A percentile compares a stretch with the other conserved stretches of the same genome.
Conservation (phyloP, 2,113 vertebrate genomes). For the Zootoca vivipara region DNA sequence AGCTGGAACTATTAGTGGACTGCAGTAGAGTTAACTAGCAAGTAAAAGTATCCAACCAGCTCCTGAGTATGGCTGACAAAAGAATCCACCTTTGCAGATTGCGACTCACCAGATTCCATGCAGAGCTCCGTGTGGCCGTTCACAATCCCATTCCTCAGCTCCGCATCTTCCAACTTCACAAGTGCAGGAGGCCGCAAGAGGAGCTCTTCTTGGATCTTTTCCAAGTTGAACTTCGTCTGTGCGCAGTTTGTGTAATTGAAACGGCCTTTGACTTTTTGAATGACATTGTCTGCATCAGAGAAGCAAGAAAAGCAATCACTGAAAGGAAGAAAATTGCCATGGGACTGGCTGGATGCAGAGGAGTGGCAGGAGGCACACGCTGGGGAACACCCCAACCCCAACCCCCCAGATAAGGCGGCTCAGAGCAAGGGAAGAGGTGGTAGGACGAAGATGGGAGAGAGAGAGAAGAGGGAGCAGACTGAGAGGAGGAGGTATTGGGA, state of each 20-base stretch:
- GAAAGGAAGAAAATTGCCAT: not conserved
- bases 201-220: conserved; percentile 86
- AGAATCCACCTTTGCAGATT: rapidly evolving
- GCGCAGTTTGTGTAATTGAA: conserved; percentile 80
- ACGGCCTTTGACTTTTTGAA: conserved; percentile 90
- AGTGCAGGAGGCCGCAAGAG: conserved; percentile 77
- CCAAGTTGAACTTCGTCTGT: conserved; percentile 74
- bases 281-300: conserved; percentile 79
- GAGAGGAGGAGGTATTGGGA: rapidly evolving
- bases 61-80: too few species aligned
- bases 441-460: too few species aligned
- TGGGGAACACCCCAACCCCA: too few species aligned
- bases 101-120: conserved; percentile 80
- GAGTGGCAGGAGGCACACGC: too few species aligned
- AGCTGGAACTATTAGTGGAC: not conserved
- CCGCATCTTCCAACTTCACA: conserved; percentile 82
- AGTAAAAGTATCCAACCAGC: not conserved
- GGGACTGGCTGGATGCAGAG: too few species aligned
- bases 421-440: too few species aligned
- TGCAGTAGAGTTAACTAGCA: too few species aligned
- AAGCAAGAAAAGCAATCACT: not conserved
- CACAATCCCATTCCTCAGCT: conserved; percentile 77
- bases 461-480: too few species aligned
- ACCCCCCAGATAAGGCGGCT: too few species aligned
- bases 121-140: conserved; percentile 77